Percentiles rank a stretch among this genome's conserved stretches.
Conservation (phyloP, 2,113 vertebrate species). For the Pan troglodytes region DNA sequence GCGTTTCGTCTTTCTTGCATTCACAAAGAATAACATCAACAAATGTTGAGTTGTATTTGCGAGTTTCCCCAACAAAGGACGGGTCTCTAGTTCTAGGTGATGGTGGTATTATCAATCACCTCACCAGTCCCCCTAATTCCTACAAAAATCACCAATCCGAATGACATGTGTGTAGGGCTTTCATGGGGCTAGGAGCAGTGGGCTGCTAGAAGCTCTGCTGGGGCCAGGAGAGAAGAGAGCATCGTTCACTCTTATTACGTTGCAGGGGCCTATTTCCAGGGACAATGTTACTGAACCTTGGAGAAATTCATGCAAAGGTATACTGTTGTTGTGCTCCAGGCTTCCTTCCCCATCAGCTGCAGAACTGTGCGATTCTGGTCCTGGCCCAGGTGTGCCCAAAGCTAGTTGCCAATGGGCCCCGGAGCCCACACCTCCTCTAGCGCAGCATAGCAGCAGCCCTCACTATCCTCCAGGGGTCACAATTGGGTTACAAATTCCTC, state of each 20-base stretch:
- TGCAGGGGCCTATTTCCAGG: not conserved
- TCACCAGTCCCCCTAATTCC: not conserved
- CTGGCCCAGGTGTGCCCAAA: not conserved
- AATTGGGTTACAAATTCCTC: slow-evolving; percentile 84
- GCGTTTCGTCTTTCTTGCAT: not conserved
- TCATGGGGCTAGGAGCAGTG: rapidly evolving
- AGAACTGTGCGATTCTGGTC: not conserved
- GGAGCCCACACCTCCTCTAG: rapidly evolving
- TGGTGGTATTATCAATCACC: rapidly evolving
- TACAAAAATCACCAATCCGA: not conserved
- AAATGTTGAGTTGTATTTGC: rapidly evolving
- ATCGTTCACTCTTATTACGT: rapidly evolving
- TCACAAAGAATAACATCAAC: not conserved
- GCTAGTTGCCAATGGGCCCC: not conserved
- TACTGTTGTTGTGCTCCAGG: rapidly evolving
- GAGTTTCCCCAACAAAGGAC: not conserved
- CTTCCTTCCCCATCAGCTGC: not conserved
- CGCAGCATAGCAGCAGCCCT: slow-evolving; percentile 47
- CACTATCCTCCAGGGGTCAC: slow-evolving; percentile 88
- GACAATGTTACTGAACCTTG: not conserved
- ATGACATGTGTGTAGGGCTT: rapidly evolving
- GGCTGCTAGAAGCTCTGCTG: not conserved
- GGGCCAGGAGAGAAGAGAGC: not conserved
- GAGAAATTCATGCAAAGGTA: not conserved
- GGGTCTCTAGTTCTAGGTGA: not conserved